Base-by-base conservation (phyloP, 1,140 invertebrate genomes). In the Pseudachorutes palmiensis region DNA sequence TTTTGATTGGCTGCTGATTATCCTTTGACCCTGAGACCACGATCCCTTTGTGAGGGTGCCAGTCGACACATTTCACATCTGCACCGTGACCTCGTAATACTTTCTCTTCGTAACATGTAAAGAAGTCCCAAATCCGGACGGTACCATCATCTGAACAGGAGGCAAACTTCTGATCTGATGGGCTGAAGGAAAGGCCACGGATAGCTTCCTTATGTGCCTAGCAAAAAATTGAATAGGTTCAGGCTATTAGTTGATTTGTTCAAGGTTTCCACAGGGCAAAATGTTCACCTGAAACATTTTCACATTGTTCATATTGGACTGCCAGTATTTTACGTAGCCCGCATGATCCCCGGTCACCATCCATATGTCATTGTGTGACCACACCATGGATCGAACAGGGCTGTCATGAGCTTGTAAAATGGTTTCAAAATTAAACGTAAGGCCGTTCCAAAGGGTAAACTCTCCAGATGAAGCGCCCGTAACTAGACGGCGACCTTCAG, bases 241-340 rank as follows among this genome's bases (percentile, higher is more conserved):
- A n/a, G n/a, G n/a, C n/a, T n/a, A n/a, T 12, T 22, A 22, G 60
- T 24, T 55, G 14, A 41, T 14, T 26, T 36, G 22, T 62, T 36
- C 3, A 5, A 36, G 32, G 9, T 9, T 36, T 16, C 41, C n/a
- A 60, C 12, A 14, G 31, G n/a, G 51, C n/a, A 24, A 41, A 45
- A 29, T 22, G 1, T 31, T 45, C 62, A 73, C 72, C 82, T 98
- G 96, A 84, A 96, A 99, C 94, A 99, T 98, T 85, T 99, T 98
- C 24, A 99, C 97, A 82, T 99, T 99, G 82, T 99, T 99, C 97
- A 99, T 99, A 81, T 99, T 99, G 72, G 94, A 95, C 83, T 99
- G 97, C 97, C 97, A 99, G 82, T 99, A 99, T 77, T 99, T 99
- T 51, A 99, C 93, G 78, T 93, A 99, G 33, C 97, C 97, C 57